Evolutionary conservation across 2,888 invertebrate genomes (phyloP).

Genomic region (Drosophila basisetae): DNA sequence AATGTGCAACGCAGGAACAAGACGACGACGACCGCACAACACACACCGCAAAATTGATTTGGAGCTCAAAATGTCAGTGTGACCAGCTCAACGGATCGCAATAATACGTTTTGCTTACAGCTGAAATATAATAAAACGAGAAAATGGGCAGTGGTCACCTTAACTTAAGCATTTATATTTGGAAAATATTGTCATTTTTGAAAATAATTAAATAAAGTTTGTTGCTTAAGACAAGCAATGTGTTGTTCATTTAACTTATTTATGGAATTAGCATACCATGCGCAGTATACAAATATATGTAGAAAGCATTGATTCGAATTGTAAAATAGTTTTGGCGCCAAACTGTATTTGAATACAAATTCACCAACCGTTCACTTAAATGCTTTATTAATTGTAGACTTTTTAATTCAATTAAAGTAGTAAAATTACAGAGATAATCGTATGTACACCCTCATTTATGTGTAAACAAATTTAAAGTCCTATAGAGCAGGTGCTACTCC

Average conservation of each 20-base stretch:
- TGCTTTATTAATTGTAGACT: background rate
- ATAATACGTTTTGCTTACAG: slow-evolving; percentile 6
- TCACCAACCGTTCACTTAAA: background rate
- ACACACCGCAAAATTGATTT: slow-evolving; percentile 80
- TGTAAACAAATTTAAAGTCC: background rate
- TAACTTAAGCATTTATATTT: background rate
- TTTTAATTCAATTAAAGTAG: background rate
- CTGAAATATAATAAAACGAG: slow-evolving; percentile 10
- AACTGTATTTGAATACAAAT: background rate
- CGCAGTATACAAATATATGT: background rate
- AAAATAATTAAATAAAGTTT: background rate
- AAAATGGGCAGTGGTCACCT: too few relatives aligned
- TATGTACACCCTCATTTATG: background rate
- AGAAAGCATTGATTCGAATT: slow-evolving; percentile 28
- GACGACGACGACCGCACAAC: slow-evolving; percentile 80
- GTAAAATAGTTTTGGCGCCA: background rate
- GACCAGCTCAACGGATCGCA: slow-evolving; percentile 7
- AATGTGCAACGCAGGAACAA: slow-evolving; percentile 79
- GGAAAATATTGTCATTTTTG: background rate
- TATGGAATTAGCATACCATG: background rate
- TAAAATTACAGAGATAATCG: background rate
- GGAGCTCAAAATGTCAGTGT: slow-evolving; percentile 48
- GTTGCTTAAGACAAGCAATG: background rate
- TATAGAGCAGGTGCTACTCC: background rate
- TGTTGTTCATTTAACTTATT: background rate